Evolutionary conservation across 2,113 vertebrate species (phyloP).

Genomic region (Nothoprocta pentlandii): DNA sequence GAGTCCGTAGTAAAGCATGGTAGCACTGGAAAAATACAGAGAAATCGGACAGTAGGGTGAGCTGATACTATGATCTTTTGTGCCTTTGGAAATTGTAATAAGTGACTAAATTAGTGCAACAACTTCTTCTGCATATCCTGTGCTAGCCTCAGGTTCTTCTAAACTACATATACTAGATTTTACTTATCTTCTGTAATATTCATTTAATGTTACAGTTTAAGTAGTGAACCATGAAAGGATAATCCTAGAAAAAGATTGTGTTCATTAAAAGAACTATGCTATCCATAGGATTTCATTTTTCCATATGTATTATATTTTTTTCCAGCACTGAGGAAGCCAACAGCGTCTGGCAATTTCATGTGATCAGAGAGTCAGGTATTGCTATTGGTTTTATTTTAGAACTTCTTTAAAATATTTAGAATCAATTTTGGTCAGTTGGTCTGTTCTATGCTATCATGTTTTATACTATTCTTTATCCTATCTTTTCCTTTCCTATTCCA

Average conservation of each 20-base stretch:
- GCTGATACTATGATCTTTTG: neutral
- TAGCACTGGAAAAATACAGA: neutral
- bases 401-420: neutral
- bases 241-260: neutral
- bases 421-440: neutral
- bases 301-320: neutral
- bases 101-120: too few species aligned
- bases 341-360: neutral
- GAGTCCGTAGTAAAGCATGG: too few species aligned
- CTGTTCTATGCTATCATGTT: neutral
- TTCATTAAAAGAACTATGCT: neutral
- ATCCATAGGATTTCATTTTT: neutral
- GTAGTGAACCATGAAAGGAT: neutral
- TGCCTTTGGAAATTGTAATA: neutral
- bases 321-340: neutral
- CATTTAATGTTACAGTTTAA: neutral
- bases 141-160: neutral
- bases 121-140: neutral
- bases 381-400: neutral
- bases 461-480: neutral
- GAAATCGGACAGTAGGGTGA: neutral
- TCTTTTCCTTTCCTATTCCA: neutral
- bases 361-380: neutral
- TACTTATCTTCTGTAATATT: neutral
- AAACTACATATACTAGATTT: neutral